phyloP scores from a whole-genome alignment of 2,797 vertebrate genomes.

The Etheostoma perlongum region DNA sequence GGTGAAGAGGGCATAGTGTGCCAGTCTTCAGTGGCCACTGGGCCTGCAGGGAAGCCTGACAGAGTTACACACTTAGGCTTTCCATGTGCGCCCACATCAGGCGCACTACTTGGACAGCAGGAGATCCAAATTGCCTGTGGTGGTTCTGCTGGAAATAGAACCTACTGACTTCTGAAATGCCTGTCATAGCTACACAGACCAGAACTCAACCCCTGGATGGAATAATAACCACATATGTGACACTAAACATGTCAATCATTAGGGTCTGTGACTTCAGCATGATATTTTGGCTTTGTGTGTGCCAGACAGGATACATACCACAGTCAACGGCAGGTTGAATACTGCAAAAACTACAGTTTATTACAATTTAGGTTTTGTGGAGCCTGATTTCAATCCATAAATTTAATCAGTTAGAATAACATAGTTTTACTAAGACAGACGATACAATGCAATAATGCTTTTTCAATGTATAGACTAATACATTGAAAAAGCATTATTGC shows the following conservation, averaged over 20 bases:
- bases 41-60: constrained; percentile 74
- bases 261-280: constrained; percentile 36
- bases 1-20: constrained; percentile 76
- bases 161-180: constrained; percentile 60
- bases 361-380: neutral
- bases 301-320: constrained; percentile 20
- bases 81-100: constrained; percentile 67
- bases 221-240: constrained; percentile 67
- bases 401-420: neutral
- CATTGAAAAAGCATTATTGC: no score
- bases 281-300: constrained; percentile 27
- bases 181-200: constrained; percentile 70
- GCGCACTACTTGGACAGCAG: constrained; percentile 56
- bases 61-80: constrained; percentile 76
- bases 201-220: constrained; percentile 58
- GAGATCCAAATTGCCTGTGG: constrained; percentile 78
- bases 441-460: no score
- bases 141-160: constrained; percentile 76
- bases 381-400: no score
- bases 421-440: neutral
- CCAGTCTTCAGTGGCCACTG: constrained; percentile 76
- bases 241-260: constrained; percentile 71
- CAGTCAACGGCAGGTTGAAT: constrained; percentile 13
- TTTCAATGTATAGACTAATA: no score
- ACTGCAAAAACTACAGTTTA: constrained; percentile 11